A percentile compares a stretch with the other conserved stretches of the same genome.
These are phyloP conservation scores for Epinephelus malabaricus DNA, from an alignment of 2,797 vertebrate species.

Conservation along the genomic window DNA sequence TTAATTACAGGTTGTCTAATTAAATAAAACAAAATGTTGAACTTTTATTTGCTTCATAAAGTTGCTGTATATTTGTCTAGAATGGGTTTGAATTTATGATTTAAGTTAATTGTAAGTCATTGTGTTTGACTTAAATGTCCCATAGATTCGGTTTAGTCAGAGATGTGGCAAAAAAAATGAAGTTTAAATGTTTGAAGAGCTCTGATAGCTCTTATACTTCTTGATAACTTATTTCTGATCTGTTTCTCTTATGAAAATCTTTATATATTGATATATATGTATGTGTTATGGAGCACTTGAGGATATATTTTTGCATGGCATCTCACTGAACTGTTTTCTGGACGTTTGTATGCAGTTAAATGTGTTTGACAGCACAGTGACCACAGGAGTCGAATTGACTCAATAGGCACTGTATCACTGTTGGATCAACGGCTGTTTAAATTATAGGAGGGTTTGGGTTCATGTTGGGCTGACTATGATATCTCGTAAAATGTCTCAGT, in stretches of 20 bases:
- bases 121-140: background rate
- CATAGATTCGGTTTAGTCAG: background rate
- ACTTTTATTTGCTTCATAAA: background rate
- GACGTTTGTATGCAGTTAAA: background rate
- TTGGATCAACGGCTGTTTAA: background rate
- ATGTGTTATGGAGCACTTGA: too few relatives aligned
- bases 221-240: background rate
- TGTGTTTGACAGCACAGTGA: background rate
- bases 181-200: background rate
- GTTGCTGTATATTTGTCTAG: background rate
- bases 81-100: background rate
- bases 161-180: background rate
- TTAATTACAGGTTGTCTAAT: background rate
- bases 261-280: background rate
- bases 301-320: background rate
- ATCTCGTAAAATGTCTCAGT: conserved; percentile 22
- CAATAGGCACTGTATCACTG: too few relatives aligned
- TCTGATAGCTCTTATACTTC: background rate
- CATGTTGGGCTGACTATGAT: background rate
- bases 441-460: background rate
- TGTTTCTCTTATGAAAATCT: conserved; percentile 2
- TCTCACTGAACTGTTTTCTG: background rate
- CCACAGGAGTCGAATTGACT: conserved; percentile 10
- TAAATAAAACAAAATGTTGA: background rate
- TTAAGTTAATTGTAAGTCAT: background rate